These are phyloP conservation scores for Copidosoma aretas DNA, from an alignment of 2,888 invertebrate genomes.

Conservation along the genomic window DNA sequence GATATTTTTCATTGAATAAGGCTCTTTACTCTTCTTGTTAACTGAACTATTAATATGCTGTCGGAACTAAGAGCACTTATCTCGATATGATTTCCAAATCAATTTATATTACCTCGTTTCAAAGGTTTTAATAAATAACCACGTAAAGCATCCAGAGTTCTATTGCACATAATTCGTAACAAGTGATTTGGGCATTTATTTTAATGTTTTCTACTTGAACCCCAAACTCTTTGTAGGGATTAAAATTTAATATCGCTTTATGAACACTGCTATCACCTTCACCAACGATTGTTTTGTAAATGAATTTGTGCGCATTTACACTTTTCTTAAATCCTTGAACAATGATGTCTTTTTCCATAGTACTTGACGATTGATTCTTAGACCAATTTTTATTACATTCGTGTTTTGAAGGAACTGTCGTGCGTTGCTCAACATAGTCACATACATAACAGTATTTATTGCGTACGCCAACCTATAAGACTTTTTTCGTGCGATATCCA, in stretches of 20 bases:
- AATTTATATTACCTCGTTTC: background rate
- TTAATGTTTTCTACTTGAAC: constrained; percentile 31
- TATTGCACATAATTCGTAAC: constrained; percentile 21
- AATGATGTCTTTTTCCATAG: constrained; percentile 43
- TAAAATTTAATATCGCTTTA: constrained; percentile 20
- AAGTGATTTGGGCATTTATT: constrained; percentile 38
- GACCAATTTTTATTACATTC: no score
- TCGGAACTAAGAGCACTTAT: constrained; percentile 3
- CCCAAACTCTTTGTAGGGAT: constrained; percentile 25
- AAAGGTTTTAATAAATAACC: background rate
- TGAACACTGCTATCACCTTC: constrained; percentile 38
- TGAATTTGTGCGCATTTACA: constrained; percentile 20
- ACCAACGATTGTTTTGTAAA: constrained; percentile 29
- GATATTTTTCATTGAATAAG: background rate
- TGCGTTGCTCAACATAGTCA: constrained; percentile 33
- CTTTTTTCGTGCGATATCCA: constrained; percentile 38
- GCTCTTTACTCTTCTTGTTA: background rate
- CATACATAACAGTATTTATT: constrained; percentile 48
- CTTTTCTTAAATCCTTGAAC: constrained; percentile 29
- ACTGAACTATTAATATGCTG: background rate
- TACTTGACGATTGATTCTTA: constrained; percentile 43
- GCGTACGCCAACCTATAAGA: constrained; percentile 44
- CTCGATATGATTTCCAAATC: constrained; percentile 3
- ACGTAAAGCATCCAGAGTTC: background rate
- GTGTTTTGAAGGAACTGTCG: constrained; percentile 35